These are phyloP conservation scores for Drosophila ogumai DNA, from an alignment of 1,140 invertebrate species.

Conservation along the genomic window DNA sequence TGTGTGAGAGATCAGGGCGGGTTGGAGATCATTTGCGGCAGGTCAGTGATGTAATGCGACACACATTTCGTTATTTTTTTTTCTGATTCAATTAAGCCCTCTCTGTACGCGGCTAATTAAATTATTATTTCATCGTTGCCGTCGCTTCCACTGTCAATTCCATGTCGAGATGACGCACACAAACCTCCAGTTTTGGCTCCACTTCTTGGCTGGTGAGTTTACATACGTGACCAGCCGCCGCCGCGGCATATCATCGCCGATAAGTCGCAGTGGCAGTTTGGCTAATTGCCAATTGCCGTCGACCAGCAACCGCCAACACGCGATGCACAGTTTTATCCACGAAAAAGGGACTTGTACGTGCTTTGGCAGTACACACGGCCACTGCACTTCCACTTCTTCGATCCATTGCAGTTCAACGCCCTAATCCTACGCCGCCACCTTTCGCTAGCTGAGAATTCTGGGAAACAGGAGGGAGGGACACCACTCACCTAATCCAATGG, in stretches of 20 bases:
- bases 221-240: slow-evolving; percentile 57
- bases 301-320: slow-evolving; percentile 41
- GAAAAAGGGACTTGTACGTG: slow-evolving; percentile 17
- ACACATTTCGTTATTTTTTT: slow-evolving; percentile 24
- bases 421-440: neutral
- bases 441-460: neutral
- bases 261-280: slow-evolving; percentile 45
- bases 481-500: slow-evolving; percentile 87
- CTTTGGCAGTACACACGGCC: slow-evolving; percentile 19
- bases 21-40: slow-evolving; percentile 16
- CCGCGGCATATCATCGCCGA: slow-evolving; percentile 21
- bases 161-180: slow-evolving; percentile 32
- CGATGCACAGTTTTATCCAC: slow-evolving; percentile 19
- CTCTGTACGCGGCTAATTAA: slow-evolving; percentile 59
- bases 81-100: slow-evolving; percentile 71
- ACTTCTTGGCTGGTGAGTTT: slow-evolving; percentile 32
- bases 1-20: neutral
- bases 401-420: slow-evolving; percentile 51
- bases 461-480: neutral
- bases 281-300: slow-evolving; percentile 70
- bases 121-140: slow-evolving; percentile 69
- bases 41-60: slow-evolving; percentile 40
- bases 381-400: slow-evolving; percentile 10
- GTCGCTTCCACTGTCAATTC: neutral
- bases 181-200: slow-evolving; percentile 8